A percentile compares a stretch with the other conserved stretches of the same genome.
These are phyloP conservation scores for Strix aluco DNA, from an alignment of 2,113 vertebrate genomes.

Conservation along the genomic window DNA sequence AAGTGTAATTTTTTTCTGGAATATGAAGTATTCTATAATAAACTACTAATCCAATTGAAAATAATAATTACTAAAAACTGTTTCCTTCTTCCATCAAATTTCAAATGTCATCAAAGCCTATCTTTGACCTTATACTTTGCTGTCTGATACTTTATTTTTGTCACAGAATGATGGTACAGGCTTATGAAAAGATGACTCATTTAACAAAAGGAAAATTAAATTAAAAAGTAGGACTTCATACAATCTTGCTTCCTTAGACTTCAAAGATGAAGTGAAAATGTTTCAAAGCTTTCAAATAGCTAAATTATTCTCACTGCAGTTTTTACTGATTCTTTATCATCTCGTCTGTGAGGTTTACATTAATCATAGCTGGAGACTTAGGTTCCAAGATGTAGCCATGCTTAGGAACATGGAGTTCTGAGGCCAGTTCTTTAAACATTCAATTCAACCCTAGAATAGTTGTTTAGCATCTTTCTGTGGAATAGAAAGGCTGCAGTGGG, in stretches of 20 bases:
- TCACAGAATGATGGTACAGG: neutral
- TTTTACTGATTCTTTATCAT: conserved; percentile 22
- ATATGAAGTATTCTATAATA: neutral
- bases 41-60: neutral
- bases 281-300: conserved; percentile 37
- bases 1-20: neutral
- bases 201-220: conserved; percentile 48
- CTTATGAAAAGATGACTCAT: conserved; percentile 44
- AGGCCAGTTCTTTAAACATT: neutral
- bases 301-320: conserved; percentile 27
- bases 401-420: neutral
- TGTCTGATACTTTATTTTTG: neutral
- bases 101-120: neutral
- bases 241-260: neutral
- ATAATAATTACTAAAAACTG: neutral
- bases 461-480: neutral
- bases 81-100: conserved; percentile 1
- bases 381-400: neutral
- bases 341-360: conserved; percentile 14
- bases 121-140: neutral
- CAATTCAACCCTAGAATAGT: neutral
- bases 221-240: conserved; percentile 17
- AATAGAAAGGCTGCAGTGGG: neutral
- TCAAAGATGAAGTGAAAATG: conserved; percentile 30
- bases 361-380: neutral